Evolutionary conservation across 2,113 vertebrate species (phyloP), one percentile per base, ranked within the genome.

Genomic region (Steatornis caripensis): DNA sequence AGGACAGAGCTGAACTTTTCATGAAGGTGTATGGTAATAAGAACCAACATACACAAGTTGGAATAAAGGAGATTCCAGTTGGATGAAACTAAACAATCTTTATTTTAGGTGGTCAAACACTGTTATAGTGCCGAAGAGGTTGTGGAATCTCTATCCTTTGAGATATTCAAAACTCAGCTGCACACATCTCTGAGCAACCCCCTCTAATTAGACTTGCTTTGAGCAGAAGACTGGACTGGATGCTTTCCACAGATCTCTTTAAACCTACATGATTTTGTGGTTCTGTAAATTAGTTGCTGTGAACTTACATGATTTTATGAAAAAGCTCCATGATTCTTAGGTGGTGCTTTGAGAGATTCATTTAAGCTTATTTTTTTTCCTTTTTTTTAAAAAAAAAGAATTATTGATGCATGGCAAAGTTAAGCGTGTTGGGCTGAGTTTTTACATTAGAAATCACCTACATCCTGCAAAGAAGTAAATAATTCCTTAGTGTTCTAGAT

Each of bases 321-420:
- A 70, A 81, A 85, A 84, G 4, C 8, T 75, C 16, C 1, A 3
- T 57, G 19, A 32, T 64, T 89, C 57, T 32, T 76, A 15, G n/a
- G 17, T 48, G 21, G 0, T 46, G 74, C 26, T 74, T 39, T 30
- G 41, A 34, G 43, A 37, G 2, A 70, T 48, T 74, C 74, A 69
- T 30, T 41, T 43, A 46, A 55, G 5, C 12, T 10, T 48, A 0
- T 39, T 46, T 49, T n/a, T 53, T 49, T 39, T 3, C 1, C 0
- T 19, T 23, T 49, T 30, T 51, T 21, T 30, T 1, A 2, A 7
- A 18, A 54, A 30, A 45, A 2, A 43, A 2, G 9, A 78, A 77
- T 58, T 64, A 15, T 79, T 85, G 14, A 10, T 75, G 11, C 20
- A 20, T 51, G 14, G 6, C 17, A 37, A 45, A 49, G 29, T 79